phyloP scores from a whole-genome alignment of 2,888 invertebrate species.

The Arge pagana region DNA sequence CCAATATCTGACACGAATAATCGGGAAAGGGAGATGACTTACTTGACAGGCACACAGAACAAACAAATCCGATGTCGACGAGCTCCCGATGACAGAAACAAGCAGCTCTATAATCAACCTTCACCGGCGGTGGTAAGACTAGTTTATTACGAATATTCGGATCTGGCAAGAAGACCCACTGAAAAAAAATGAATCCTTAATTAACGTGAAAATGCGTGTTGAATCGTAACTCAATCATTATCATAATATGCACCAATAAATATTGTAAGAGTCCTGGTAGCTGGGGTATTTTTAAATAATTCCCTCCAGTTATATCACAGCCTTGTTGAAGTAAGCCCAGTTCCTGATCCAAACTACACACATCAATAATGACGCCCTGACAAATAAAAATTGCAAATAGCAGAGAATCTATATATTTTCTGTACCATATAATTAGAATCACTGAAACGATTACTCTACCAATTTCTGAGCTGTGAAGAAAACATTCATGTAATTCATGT shows the following conservation, averaged over 20 bases:
- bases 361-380: conserved; percentile 86
- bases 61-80: conserved; percentile 95
- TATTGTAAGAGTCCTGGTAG: conserved; percentile 86
- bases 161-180: conserved; percentile 95
- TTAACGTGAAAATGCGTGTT: conserved; percentile 6
- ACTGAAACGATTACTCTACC: conserved; percentile 48
- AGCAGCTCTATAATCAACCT: conserved; percentile 95
- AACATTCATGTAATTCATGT: conserved; percentile 98
- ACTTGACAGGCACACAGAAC: conserved; percentile 96
- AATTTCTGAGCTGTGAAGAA: conserved; percentile 93
- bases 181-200: conserved; percentile 31
- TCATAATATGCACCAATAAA: conserved; percentile 80
- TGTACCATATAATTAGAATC: neutral
- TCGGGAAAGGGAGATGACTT: too few relatives aligned
- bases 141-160: conserved; percentile 78
- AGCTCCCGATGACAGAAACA: conserved; percentile 97
- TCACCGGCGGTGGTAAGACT: conserved; percentile 85
- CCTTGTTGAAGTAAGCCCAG: conserved; percentile 92
- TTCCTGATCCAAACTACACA: conserved; percentile 90
- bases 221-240: too few relatives aligned
- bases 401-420: neutral
- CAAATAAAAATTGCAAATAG: conserved; percentile 26
- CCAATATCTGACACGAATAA: neutral
- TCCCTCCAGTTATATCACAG: conserved; percentile 93
- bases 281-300: conserved; percentile 86